These are phyloP conservation scores for Mesochorus sp. DNA, from an alignment of 2,888 invertebrate species.

Conservation along the genomic window DNA sequence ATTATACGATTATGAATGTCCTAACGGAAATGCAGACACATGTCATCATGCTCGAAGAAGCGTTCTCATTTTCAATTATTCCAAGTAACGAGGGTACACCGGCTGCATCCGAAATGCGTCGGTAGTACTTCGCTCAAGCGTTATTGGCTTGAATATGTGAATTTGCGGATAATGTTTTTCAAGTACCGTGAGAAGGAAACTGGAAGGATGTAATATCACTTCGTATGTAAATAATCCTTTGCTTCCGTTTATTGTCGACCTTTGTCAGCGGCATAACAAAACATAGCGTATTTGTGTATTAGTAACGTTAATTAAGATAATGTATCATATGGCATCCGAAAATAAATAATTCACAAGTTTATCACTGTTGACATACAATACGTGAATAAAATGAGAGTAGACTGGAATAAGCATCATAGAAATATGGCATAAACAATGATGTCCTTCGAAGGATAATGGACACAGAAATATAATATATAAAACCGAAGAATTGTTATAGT, in stretches of 20 bases:
- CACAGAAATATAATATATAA: too few relatives aligned
- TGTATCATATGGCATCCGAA: too few relatives aligned
- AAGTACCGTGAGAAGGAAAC: constrained; percentile 11
- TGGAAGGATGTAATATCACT: constrained; percentile 37
- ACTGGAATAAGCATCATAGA: too few relatives aligned
- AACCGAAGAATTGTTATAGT: too few relatives aligned
- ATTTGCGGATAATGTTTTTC: neutral
- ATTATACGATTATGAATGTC: too few relatives aligned
- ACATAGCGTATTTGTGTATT: neutral
- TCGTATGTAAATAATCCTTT: constrained; percentile 38
- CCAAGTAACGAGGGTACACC: constrained; percentile 12
- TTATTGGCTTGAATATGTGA: neutral
- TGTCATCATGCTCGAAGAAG: neutral
- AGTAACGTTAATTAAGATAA: too few relatives aligned
- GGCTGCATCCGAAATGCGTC: constrained; percentile 33
- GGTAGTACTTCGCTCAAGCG: constrained; percentile 23
- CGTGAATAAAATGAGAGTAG: too few relatives aligned
- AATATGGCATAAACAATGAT: too few relatives aligned
- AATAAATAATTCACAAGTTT: too few relatives aligned
- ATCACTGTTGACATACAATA: too few relatives aligned
- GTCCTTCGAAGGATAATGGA: too few relatives aligned
- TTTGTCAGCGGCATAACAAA: constrained; percentile 21
- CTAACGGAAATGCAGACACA: too few relatives aligned
- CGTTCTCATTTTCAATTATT: constrained; percentile 28
- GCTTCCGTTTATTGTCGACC: constrained; percentile 39